A percentile compares a stretch with the other conserved stretches of the same genome.
Evolutionary conservation across 2,113 vertebrate genomes (phyloP).

Genomic region (Cynocephalus volans): DNA sequence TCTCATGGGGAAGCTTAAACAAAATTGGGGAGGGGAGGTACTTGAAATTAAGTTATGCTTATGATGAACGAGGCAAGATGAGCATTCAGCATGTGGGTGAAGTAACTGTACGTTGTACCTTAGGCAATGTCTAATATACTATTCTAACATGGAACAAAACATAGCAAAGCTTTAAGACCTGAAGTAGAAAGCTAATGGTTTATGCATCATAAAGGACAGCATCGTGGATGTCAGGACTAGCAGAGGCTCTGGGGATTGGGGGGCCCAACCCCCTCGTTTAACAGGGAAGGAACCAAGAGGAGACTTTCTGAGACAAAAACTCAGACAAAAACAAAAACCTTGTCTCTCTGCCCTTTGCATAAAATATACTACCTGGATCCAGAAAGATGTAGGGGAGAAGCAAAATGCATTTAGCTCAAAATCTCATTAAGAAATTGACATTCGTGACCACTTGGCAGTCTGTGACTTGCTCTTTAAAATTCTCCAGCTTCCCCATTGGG

Average conservation of each 20-base stretch:
- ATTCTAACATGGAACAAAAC: neutral
- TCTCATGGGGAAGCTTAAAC: neutral
- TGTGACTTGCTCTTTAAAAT: neutral
- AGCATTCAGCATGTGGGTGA: accelerated
- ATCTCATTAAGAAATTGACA: neutral
- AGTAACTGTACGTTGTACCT: accelerated
- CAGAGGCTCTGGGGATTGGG: neutral
- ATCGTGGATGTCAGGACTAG: accelerated
- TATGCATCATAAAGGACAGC: accelerated
- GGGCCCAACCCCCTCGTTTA: neutral
- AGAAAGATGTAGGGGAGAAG: neutral
- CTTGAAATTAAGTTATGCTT: neutral
- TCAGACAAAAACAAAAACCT: neutral
- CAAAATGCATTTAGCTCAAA: neutral
- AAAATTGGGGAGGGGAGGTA: accelerated
- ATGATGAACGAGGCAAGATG: neutral
- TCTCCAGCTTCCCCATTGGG: neutral
- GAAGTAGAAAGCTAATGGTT: neutral
- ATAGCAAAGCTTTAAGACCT: neutral
- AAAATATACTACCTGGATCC: neutral
- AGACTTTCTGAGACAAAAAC: neutral
- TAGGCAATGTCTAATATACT: neutral
- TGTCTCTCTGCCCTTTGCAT: accelerated
- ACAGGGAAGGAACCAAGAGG: neutral
- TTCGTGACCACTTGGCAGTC: accelerated